These are phyloP conservation scores for Podarcis cretensis DNA, from an alignment of 2,113 vertebrate species.

Conservation along the genomic window DNA sequence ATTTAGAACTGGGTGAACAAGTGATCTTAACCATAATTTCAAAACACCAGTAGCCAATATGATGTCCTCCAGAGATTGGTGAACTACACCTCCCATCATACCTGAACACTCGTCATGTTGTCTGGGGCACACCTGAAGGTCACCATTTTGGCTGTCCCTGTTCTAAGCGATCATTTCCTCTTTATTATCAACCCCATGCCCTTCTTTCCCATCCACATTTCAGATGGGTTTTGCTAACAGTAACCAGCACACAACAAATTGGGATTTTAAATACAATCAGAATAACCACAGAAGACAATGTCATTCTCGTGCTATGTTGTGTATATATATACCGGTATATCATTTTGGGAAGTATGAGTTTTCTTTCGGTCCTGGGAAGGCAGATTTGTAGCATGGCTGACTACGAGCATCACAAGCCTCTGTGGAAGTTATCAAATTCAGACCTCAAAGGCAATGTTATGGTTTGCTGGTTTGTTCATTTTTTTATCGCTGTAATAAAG, in stretches of 20 bases:
- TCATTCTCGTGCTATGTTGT: not conserved
- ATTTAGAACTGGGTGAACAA: not conserved
- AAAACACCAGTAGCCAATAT: no score
- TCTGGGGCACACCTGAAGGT: no score
- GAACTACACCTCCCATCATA: no score
- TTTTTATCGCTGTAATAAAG: conserved; percentile 25
- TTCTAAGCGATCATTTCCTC: not conserved
- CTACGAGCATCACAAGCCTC: not conserved
- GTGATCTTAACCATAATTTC: not conserved
- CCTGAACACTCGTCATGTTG: no score
- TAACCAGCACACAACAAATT: not conserved
- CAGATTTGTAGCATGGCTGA: conserved; percentile 6
- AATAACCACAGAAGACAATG: not conserved
- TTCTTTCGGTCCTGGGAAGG: not conserved
- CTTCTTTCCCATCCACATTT: not conserved
- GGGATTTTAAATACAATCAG: not conserved
- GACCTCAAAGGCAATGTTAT: conserved; percentile 21
- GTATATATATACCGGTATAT: no score
- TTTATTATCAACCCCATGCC: not conserved
- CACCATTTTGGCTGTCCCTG: no score
- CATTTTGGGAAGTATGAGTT: not conserved
- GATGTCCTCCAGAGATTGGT: no score
- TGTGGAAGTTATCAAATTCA: conserved; percentile 14
- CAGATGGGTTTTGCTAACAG: not conserved
- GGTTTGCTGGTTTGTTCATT: conserved; percentile 26